Evolutionary conservation across 2,113 vertebrate species (phyloP), one percentile per base, ranked within the genome.

Genomic region (Eidolon helvum): DNA sequence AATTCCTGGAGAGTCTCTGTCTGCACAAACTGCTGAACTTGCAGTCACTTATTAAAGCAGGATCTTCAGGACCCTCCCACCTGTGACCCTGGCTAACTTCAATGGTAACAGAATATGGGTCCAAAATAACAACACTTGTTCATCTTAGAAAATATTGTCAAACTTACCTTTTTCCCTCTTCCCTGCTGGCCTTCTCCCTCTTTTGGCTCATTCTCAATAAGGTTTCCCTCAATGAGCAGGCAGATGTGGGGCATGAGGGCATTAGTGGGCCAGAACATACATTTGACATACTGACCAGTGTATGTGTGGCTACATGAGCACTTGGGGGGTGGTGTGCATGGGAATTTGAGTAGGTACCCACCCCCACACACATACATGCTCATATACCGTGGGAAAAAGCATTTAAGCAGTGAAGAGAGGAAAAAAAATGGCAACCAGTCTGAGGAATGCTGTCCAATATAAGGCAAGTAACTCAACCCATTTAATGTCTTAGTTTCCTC

Each of bases 141-240:
- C 38, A 9, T 4, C 11, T 91, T 63, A 57, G 77, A 65, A 65
- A 59, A 72, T 19, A 48, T 28, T 40, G 85, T 78, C 48, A 11
- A 4, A 4, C 0, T 0, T 28, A 4, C 6, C 59, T 40, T 61
- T 21, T 21, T 38, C 40, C 18, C 45, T 22, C 10, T 26, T 21
- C 7, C 10, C 38, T 45, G 30, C 10, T 30, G 43, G 57, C 10
- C 19, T 7, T 26, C 48, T 63, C 7, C 5, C 43, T 72, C 19
- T 53, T 0, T 0, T 2, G 7, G 33, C 61, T 55, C 30, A 0
- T 4, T 28, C 53, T 35, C n/a, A 7, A n/a, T 1, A 24, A 43
- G n/a, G 10, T 33, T 38, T 69, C 15, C 55, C 24, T 12, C 2
- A 0, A 1, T 2, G n/a, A 7, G 7, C 30, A 9, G 24, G 33